Conservation (phyloP, 64 coral and sea anemone genomes). For the Dendronephthya gigantea region DNA sequence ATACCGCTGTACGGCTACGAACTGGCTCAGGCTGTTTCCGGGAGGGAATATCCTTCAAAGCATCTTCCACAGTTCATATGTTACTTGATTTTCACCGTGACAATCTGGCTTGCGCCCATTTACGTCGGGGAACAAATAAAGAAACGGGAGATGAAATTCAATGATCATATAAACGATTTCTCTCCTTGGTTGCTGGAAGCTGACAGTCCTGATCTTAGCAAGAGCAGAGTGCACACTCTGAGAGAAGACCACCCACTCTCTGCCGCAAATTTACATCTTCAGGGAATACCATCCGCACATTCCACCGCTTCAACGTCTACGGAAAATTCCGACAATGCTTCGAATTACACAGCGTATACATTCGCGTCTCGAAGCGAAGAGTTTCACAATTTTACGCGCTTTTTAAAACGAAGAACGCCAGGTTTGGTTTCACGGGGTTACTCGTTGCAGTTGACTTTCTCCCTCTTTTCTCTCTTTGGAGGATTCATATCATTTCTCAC, state of each 20-base stretch:
- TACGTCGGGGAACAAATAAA: background rate
- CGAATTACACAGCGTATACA: background rate
- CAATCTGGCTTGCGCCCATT: background rate
- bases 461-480: background rate
- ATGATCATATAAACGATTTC: background rate
- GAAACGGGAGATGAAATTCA: background rate
- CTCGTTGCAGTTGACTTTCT: background rate
- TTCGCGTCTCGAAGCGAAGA: background rate
- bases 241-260: background rate
- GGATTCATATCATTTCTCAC: background rate
- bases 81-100: background rate
- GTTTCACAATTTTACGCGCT: background rate
- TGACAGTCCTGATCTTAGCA: background rate
- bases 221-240: background rate
- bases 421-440: background rate
- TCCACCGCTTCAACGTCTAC: background rate
- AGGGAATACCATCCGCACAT: background rate
- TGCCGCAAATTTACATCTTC: background rate
- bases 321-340: background rate
- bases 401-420: background rate
- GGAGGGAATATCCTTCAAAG: background rate
- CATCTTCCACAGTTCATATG: constrained; percentile 1
- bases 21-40: background rate
- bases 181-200: background rate
- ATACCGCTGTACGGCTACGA: constrained; percentile 15